These are phyloP conservation scores for Pandemis cinnamomeana DNA, from an alignment of 2,888 invertebrate species.

Conservation along the genomic window DNA sequence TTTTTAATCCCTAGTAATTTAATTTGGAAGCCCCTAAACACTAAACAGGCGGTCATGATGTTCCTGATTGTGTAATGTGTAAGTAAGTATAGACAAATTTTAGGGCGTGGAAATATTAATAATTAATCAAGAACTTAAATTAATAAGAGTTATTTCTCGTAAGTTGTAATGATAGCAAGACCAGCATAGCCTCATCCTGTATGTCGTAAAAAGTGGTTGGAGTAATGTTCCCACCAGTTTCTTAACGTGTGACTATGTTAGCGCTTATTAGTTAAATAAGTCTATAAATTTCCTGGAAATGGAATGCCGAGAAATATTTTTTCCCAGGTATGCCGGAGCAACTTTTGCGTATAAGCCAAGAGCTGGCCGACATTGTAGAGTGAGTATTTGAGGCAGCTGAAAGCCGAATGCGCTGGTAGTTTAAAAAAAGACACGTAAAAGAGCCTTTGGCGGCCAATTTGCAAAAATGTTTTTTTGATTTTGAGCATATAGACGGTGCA, in stretches of 20 bases:
- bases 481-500: no score
- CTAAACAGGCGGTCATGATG: no score
- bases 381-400: not conserved
- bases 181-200: not conserved
- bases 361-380: not conserved
- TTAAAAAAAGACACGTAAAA: no score
- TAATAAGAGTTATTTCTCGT: not conserved
- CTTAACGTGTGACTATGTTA: not conserved
- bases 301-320: not conserved
- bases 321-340: not conserved
- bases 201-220: not conserved
- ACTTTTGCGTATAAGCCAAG: not conserved
- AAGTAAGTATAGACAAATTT: no score
- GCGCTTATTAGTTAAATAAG: not conserved
- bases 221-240: not conserved
- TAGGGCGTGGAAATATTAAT: no score
- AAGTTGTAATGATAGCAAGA: not conserved
- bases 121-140: no score
- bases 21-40: no score
- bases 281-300: not conserved
- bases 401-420: no score
- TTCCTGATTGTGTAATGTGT: no score
- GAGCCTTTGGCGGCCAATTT: no score
- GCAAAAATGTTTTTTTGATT: no score
- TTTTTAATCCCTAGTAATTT: no score